phyloP scores from a whole-genome alignment of 2,888 invertebrate genomes.

The Drosophila meridionalis region DNA sequence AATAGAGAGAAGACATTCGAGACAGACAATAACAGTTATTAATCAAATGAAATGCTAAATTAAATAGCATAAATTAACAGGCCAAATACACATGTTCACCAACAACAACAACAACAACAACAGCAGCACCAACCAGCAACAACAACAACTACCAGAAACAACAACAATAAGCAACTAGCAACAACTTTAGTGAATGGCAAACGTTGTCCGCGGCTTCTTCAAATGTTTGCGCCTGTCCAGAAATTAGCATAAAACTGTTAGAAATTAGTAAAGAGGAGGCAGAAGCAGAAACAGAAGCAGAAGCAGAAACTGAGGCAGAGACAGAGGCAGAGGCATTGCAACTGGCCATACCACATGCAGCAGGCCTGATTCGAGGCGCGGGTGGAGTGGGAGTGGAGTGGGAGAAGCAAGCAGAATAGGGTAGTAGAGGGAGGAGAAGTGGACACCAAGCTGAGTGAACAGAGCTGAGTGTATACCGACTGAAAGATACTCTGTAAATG shows the following conservation, averaged over 20 bases:
- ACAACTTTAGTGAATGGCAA: conserved; percentile 47
- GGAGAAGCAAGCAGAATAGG: neutral
- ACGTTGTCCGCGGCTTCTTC: conserved; percentile 48
- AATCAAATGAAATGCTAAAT: conserved; percentile 70
- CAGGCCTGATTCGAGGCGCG: neutral
- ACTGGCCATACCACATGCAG: neutral
- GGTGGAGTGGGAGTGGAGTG: neutral
- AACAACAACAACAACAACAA: conserved; percentile 33
- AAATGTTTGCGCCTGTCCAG: conserved; percentile 53
- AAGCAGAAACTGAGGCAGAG: too few species aligned
- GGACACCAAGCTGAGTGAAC: neutral
- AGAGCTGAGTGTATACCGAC: neutral
- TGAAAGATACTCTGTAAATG: neutral
- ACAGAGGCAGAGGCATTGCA: conserved; percentile 24
- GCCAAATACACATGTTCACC: conserved; percentile 50
- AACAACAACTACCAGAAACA: conserved; percentile 18
- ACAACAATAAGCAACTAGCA: conserved; percentile 10
- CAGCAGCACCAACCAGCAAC: conserved; percentile 1
- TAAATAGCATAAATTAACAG: conserved; percentile 67
- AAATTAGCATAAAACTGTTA: conserved; percentile 79
- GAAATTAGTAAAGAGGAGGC: conserved; percentile 52
- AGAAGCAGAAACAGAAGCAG: too few species aligned
- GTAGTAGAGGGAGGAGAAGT: neutral
- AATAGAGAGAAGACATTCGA: conserved; percentile 33
- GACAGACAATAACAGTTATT: conserved; percentile 55